These are phyloP conservation scores for Patella depressa DNA, from an alignment of 2,888 invertebrate genomes.

Conservation along the genomic window DNA sequence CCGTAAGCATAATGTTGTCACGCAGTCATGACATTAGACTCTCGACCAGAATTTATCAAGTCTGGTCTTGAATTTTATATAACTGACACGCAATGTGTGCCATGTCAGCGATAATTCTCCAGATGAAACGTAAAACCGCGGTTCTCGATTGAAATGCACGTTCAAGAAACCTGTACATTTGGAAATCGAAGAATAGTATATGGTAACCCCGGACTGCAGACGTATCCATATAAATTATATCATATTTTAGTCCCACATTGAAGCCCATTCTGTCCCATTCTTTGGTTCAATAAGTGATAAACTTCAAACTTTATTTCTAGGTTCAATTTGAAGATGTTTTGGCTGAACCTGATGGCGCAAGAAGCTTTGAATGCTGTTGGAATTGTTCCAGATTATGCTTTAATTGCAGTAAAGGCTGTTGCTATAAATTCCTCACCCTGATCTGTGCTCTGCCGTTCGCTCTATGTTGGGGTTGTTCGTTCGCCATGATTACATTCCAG, in stretches of 20 bases:
- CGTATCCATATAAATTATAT: no score
- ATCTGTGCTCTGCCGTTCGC: conserved; percentile 79
- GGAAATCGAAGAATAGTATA: no score
- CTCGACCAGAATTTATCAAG: no score
- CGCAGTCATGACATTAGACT: no score
- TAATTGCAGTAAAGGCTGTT: conserved; percentile 77
- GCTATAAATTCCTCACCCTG: conserved; percentile 79
- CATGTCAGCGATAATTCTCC: no score
- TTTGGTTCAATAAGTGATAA: not conserved
- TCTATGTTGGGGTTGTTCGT: conserved; percentile 72
- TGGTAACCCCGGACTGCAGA: no score
- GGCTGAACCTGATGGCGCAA: conserved; percentile 18
- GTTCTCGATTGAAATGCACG: no score
- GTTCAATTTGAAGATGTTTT: conserved; percentile 67
- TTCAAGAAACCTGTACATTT: no score
- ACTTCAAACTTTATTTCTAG: conserved; percentile 68
- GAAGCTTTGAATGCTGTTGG: conserved; percentile 79
- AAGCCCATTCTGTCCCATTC: not conserved
- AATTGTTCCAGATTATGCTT: conserved; percentile 77
- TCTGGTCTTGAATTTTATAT: no score
- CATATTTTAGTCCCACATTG: not conserved
- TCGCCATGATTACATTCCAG: conserved; percentile 73
- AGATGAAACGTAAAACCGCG: no score
- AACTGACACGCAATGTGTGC: no score
- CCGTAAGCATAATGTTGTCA: no score